Conservation (phyloP, 92 coral and sea anemone species). For the Plumapathes pennacea region DNA sequence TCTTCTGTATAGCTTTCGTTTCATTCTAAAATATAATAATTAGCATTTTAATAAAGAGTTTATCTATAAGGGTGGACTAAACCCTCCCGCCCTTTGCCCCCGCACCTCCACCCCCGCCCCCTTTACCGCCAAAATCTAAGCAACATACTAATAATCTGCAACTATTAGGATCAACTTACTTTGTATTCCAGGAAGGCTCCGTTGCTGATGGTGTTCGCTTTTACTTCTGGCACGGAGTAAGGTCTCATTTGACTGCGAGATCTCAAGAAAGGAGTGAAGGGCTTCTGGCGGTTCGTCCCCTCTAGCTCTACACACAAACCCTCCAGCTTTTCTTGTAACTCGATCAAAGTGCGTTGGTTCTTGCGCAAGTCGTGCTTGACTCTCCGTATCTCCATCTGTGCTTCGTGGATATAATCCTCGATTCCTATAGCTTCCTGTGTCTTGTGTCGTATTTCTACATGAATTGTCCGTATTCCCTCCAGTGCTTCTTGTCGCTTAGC, state of each 20-base stretch:
- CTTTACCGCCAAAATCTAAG: too few relatives aligned
- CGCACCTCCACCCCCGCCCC: too few relatives aligned
- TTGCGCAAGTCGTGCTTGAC: conserved; percentile 63
- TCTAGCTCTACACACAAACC: conserved; percentile 56
- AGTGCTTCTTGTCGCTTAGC: conserved; percentile 62
- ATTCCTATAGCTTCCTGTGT: conserved; percentile 64
- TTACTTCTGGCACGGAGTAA: conserved; percentile 1
- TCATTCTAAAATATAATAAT: too few relatives aligned
- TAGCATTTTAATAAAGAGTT: too few relatives aligned
- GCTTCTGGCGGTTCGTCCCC: conserved; percentile 65
- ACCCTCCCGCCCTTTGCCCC: too few relatives aligned
- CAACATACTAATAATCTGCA: too few relatives aligned
- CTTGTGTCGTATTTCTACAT: conserved; percentile 79
- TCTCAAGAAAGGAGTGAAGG: conserved; percentile 58
- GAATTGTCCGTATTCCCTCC: conserved; percentile 66
- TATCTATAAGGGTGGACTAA: too few relatives aligned
- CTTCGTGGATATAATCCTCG: conserved; percentile 80
- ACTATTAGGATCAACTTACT: too few relatives aligned
- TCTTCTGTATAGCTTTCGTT: too few relatives aligned
- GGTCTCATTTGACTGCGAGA: conserved; percentile 28
- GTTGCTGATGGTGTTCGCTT: too few relatives aligned
- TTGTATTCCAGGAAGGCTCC: too few relatives aligned
- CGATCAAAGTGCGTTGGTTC: conserved; percentile 51
- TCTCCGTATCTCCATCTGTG: conserved; percentile 57
- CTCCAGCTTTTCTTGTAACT: conserved; percentile 72